phyloP scores from a whole-genome alignment of 2,888 invertebrate species.

The Brenthis daphne region DNA sequence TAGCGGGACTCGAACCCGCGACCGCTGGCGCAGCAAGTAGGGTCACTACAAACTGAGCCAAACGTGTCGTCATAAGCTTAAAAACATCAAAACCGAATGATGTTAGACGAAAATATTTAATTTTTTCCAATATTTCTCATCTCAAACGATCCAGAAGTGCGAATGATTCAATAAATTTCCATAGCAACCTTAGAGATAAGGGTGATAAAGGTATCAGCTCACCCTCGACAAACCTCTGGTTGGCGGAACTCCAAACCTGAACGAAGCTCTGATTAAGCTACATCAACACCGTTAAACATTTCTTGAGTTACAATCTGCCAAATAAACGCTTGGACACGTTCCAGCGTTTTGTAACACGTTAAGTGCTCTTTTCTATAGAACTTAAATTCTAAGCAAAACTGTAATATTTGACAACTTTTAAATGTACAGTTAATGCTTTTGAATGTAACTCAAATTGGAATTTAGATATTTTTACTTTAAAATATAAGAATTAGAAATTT shows the following conservation, averaged over 20 bases:
- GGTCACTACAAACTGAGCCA: too few relatives aligned
- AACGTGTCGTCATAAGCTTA: too few relatives aligned
- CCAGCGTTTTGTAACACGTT: background rate
- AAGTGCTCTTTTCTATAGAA: background rate
- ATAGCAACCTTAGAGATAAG: conserved; percentile 1
- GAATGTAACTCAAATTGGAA: too few relatives aligned
- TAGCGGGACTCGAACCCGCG: too few relatives aligned
- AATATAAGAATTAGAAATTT: too few relatives aligned
- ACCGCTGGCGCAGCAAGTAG: too few relatives aligned
- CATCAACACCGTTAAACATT: conserved; percentile 17
- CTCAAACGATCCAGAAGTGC: too few relatives aligned
- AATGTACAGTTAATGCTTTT: too few relatives aligned
- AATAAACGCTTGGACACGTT: conserved; percentile 6
- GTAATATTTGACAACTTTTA: background rate
- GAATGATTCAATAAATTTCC: background rate
- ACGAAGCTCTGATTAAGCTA: conserved; percentile 11
- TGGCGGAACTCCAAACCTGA: conserved; percentile 10
- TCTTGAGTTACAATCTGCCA: conserved; percentile 18
- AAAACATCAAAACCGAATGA: too few relatives aligned
- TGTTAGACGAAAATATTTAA: too few relatives aligned
- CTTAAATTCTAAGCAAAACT: background rate
- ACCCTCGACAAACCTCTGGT: conserved; percentile 9
- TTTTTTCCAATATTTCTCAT: too few relatives aligned
- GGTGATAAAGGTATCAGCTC: background rate
- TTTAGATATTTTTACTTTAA: too few relatives aligned